A percentile compares a stretch with the other conserved stretches of the same genome.
These are phyloP conservation scores for Theretra japonica DNA, from an alignment of 2,888 invertebrate genomes.

Conservation along the genomic window DNA sequence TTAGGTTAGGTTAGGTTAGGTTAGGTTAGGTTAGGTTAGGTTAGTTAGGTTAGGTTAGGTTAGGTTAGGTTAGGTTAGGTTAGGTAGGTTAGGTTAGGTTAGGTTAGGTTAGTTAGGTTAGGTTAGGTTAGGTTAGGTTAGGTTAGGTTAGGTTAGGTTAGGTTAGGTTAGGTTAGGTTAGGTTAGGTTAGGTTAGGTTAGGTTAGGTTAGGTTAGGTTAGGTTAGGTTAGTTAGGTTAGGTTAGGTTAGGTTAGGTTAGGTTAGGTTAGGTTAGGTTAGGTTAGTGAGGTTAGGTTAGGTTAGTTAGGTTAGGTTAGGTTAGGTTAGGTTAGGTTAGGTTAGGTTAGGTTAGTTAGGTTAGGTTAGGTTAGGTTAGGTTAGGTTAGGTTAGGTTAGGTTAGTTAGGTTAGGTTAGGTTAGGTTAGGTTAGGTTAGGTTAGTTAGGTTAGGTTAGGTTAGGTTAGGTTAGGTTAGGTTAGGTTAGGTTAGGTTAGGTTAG, in stretches of 20 bases:
- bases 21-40: constrained; percentile 39
- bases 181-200: constrained; percentile 36
- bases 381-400: background rate
- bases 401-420: constrained; percentile 28
- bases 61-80: constrained; percentile 36
- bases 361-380: background rate
- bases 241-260: constrained; percentile 35
- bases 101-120: constrained; percentile 38
- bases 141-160: constrained; percentile 35
- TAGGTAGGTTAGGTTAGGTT: constrained; percentile 40
- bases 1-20: constrained; percentile 37
- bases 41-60: constrained; percentile 38
- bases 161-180: constrained; percentile 37
- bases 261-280: constrained; percentile 34
- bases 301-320: constrained; percentile 33
- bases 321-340: constrained; percentile 25
- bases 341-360: constrained; percentile 1
- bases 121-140: constrained; percentile 36
- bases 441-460: constrained; percentile 24
- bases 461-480: constrained; percentile 34
- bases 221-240: constrained; percentile 34
- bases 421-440: constrained; percentile 21
- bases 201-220: constrained; percentile 31
- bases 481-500: constrained; percentile 34
- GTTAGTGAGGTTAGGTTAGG: constrained; percentile 33